Evolutionary conservation across 2,888 invertebrate species (phyloP), one percentile per base, ranked within the genome.

Genomic region (Cheiracanthium punctorium): DNA sequence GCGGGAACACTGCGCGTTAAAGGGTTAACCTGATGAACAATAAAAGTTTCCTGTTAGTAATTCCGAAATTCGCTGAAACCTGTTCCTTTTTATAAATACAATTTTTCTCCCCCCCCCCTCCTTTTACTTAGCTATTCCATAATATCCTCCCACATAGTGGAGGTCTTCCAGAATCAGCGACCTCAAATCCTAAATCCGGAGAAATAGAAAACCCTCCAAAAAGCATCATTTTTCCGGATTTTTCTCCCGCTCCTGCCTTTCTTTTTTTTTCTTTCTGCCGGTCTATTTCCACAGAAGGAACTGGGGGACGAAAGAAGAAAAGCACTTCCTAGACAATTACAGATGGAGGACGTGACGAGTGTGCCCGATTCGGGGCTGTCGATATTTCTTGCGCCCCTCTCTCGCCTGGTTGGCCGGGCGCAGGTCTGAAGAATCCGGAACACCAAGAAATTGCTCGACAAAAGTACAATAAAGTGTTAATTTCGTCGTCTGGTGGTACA

Each of bases 301-400:
- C 58, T 24, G 58, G 58, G n/a, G 58, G 24, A 58, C 24, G 37
- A n/a, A 70, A 71, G 71, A 70, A 79, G 79, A 72, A n/a, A 52
- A 41, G 52, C 79, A 85, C 84, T 85, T 85, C 84, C 79, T 73
- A 85, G 73, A 85, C 84, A 85, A 85, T 85, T 85, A 79, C 84
- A 80, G 84, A 43, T 24, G 73, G 41, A 29, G 30, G 37, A 85
- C 84, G 84, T 85, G 84, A 85, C 70, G 70, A 30, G 79, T 41
- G 28, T 85, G 28, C 82, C 37, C 48, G 64, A 71, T 71, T 71
- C 24, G 1, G 29, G 14, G 28, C 24, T 33, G 52, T 28, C 70
- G 58, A 82, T 72, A 32, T 67, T 29, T 52, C 12, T 48, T 7
- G 52, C 24, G 28, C 75, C 70, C 64, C 10, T 20, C 17, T 30